Base-by-base conservation (phyloP, 2,113 vertebrate species). In the Mormyrus iriodes region DNA sequence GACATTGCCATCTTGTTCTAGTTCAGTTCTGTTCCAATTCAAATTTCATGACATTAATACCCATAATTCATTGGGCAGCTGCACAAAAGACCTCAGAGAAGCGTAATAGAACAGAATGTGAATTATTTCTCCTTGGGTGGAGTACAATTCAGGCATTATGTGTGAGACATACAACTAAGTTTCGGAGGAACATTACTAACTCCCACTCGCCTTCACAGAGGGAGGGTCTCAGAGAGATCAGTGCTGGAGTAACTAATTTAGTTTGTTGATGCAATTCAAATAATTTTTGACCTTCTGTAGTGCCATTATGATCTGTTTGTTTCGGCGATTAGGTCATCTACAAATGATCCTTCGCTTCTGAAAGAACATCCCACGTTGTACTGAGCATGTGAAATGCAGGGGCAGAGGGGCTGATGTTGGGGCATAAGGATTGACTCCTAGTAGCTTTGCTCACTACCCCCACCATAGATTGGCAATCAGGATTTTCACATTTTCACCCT, bases 71-170 rank as follows among this genome's bases (percentile, higher is more conserved):
- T 31, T 19, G 35, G 58, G 58, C 42, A 76, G 61, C 46, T 48
- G 51, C 15, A 88, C 73, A 88, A 55, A 53, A 73, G 69, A 79
- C 31, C 31, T 88, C 27, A 88, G 88, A 88, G 24, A 53, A 82
- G 31, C 12, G 19, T 55, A 48, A 88, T 49, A 51, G 88, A 88
- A 88, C 88, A 88, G 73, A 88, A 83, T 88, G 73, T 82, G 73
- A 88, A 55, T 82, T 52, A 88, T 88, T 88, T 39, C 69, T 88
- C 65, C 27, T 35, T 88, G 88, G 48, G 49, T 42, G 73, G 85
- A 53, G 85, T 53, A 86, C 48, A 86, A 53, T 51, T 86, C 85
- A 55, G 19, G 44, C 85, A 86, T 88, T 52, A 88, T 52, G 48
- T 83, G 31, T 15, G 51, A 52, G 31, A 39, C 31, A 49, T 88